A percentile compares a stretch with the other conserved stretches of the same genome.
These are phyloP conservation scores for Drosophila guanche DNA, from an alignment of 1,140 invertebrate species.

Conservation along the genomic window DNA sequence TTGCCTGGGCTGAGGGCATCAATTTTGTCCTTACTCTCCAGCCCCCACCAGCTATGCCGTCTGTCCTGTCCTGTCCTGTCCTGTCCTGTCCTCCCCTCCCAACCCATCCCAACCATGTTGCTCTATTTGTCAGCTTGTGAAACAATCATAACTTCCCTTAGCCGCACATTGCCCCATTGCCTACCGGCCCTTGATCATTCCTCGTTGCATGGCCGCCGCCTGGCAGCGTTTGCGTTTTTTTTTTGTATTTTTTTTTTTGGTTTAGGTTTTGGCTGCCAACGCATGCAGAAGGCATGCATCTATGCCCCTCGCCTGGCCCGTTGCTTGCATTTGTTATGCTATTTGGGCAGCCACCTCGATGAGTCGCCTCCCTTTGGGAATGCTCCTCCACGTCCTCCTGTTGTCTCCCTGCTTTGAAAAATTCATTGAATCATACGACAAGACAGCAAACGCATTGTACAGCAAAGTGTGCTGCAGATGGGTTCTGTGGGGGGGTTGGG, in stretches of 20 bases:
- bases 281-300: constrained; percentile 52
- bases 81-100: neutral
- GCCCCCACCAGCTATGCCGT: constrained; percentile 14
- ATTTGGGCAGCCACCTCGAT: constrained; percentile 45
- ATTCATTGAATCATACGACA: constrained; percentile 77
- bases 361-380: neutral
- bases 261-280: constrained; percentile 10
- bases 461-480: neutral
- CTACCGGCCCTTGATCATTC: no score
- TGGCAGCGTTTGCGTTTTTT: constrained; percentile 6
- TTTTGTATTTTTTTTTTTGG: constrained; percentile 4
- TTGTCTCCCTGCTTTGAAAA: constrained; percentile 55
- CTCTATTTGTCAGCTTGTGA: constrained; percentile 79
- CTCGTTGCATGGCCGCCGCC: no score
- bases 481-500: no score
- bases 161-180: neutral
- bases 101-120: constrained; percentile 34
- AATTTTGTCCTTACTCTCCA: constrained; percentile 6
- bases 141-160: constrained; percentile 73
- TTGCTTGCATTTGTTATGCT: constrained; percentile 76
- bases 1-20: constrained; percentile 25
- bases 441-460: constrained; percentile 47
- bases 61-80: no score
- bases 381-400: constrained; percentile 9
- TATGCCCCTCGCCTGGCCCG: constrained; percentile 3